Evolutionary conservation across 2,888 invertebrate genomes (phyloP), one percentile per base, ranked within the genome.

Genomic region (Melieria picta): DNA sequence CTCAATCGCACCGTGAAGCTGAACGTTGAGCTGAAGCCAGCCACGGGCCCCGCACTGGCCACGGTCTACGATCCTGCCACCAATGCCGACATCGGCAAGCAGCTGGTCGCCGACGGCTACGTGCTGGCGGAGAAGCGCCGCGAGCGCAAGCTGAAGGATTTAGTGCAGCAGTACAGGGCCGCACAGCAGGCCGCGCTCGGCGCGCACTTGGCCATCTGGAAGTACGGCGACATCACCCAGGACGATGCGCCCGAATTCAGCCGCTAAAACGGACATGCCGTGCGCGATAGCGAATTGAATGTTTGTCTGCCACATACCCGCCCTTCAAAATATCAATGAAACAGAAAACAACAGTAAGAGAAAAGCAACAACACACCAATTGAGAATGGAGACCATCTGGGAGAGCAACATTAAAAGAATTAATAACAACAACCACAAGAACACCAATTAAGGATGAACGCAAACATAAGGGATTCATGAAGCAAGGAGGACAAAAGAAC

Each of bases 181-280:
- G 96, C 97, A 60, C 95, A 98, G 86, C 93, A 94, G 76, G 90
- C 91, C 77, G 98, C 98, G 42, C 94, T 94, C 88, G 92, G 91
- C 81, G 91, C 92, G 79, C 96, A 96, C 86, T 90, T 92, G 80
- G 95, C 94, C 87, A 93, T 99, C 81, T 99, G 99, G 99, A 93
- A 94, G 84, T 99, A 99, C 85, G 99, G 99, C n/a, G 99, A 99
- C 88, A 96, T 99, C 71, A 87, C 86, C 72, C 85, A 86, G 75
- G 87, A 87, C 74, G 87, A 87, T 80, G 83, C 85, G 81, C 84
- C 84, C 55, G 86, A 87, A 78, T 87, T 86, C 79, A 83, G 83
- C 76, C 86, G 85, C 81, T 86, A 85, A 80, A 80, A 80, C 75
- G 79, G 78, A 74, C 71, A 73, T 74, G 72, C 72, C 72, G 73